Percentiles rank a stretch among this genome's conserved stretches.
Evolutionary conservation across 2,113 vertebrate species (phyloP).

Genomic region (Scalopus aquaticus): DNA sequence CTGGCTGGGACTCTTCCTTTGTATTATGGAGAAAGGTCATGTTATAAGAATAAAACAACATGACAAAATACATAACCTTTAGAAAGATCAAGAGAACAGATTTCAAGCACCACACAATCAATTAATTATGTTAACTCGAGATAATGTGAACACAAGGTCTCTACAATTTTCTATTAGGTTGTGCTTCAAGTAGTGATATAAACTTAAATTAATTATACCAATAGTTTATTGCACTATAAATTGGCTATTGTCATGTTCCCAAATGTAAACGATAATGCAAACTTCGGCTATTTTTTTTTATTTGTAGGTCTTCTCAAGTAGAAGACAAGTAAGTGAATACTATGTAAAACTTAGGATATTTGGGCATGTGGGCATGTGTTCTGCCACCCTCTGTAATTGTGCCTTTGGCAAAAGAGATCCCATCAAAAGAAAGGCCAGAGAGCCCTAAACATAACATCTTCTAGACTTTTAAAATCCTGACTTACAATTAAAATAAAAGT

Average conservation of each 20-base stretch:
- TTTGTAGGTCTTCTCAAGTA: background rate
- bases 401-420: conserved; percentile 49
- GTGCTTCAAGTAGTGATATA: background rate
- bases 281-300: conserved; percentile 2
- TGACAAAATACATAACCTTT: background rate
- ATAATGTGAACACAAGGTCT: background rate
- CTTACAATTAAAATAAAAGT: conserved; percentile 18
- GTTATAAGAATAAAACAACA: conserved; percentile 27
- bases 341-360: background rate
- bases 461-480: conserved; percentile 59
- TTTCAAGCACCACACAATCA: conserved; percentile 51
- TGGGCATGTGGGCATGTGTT: background rate
- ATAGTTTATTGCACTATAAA: conserved; percentile 6
- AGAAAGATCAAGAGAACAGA: conserved; percentile 42
- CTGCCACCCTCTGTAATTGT: background rate
- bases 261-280: conserved; percentile 60
- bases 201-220: background rate
- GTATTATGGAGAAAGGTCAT: background rate
- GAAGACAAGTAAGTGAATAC: background rate
- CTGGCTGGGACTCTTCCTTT: background rate
- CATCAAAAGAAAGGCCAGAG: background rate
- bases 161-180: background rate
- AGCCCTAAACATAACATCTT: background rate
- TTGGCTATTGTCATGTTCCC: background rate
- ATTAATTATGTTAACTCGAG: background rate